A percentile compares a stretch with the other conserved stretches of the same genome.
These are phyloP conservation scores for Labroides dimidiatus DNA, from an alignment of 2,797 vertebrate species.

Conservation along the genomic window DNA sequence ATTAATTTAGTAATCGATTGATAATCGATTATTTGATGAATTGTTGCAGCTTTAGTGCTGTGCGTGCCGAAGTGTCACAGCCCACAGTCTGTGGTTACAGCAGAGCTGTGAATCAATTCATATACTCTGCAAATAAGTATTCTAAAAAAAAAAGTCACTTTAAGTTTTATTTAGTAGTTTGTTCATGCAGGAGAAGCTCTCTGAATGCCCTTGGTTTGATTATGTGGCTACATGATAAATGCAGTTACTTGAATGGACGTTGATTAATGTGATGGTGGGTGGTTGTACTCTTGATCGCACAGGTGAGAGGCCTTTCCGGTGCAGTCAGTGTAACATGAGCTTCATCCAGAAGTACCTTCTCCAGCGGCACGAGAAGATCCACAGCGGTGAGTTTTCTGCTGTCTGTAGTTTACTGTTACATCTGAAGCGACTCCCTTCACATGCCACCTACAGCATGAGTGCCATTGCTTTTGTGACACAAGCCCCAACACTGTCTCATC, in stretches of 20 bases:
- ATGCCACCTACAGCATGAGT: background rate
- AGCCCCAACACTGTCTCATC: background rate
- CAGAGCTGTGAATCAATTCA: too few species aligned
- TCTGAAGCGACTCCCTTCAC: background rate
- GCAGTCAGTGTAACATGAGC: constrained; percentile 99
- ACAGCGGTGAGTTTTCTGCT: constrained; percentile 87
- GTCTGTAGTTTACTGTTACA: too few species aligned
- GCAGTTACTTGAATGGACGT: background rate
- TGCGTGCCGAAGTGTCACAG: too few species aligned
- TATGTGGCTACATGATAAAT: background rate
- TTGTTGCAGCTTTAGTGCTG: too few species aligned
- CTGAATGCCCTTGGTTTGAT: background rate
- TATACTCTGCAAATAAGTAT: too few species aligned
- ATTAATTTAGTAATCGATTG: too few species aligned
- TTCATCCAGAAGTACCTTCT: constrained; percentile 99
- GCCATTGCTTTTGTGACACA: background rate
- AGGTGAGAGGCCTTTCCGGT: constrained; percentile 99
- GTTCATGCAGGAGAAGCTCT: background rate
- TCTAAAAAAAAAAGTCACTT: too few species aligned
- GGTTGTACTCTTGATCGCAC: constrained; percentile 77
- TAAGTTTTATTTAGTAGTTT: too few species aligned
- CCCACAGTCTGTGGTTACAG: too few species aligned
- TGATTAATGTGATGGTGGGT: constrained; percentile 70
- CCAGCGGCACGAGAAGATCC: constrained; percentile 98
- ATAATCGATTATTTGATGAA: too few species aligned